phyloP scores from a whole-genome alignment of 1,140 invertebrate species.

The Bombus difficillimus region DNA sequence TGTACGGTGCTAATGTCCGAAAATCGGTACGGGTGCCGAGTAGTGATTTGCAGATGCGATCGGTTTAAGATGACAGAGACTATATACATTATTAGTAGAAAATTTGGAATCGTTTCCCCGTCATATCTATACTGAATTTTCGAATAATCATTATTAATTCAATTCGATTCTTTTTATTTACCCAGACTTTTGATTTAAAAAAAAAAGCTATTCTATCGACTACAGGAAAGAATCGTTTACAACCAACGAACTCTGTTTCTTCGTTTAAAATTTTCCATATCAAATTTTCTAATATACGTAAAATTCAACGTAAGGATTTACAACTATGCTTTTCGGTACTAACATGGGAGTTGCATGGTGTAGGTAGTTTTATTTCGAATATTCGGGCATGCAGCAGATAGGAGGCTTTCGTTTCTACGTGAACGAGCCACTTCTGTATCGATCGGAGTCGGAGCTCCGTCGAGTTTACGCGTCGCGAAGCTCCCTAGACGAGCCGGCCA shows the following conservation, averaged over 20 bases:
- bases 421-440: not conserved
- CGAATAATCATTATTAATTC: not conserved
- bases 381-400: not conserved
- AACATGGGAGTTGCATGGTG: not conserved
- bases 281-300: too few relatives aligned
- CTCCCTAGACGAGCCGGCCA: not conserved
- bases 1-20: not conserved
- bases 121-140: not conserved
- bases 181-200: too few relatives aligned
- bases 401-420: not conserved
- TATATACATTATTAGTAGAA: not conserved
- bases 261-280: too few relatives aligned
- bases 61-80: not conserved
- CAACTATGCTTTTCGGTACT: too few relatives aligned
- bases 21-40: not conserved
- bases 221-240: too few relatives aligned
- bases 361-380: not conserved
- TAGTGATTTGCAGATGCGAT: too few relatives aligned
- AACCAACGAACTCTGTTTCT: too few relatives aligned
- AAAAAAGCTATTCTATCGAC: too few relatives aligned
- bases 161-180: too few relatives aligned
- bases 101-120: not conserved
- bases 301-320: too few relatives aligned
- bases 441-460: not conserved
- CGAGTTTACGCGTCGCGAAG: constrained; percentile 7